phyloP scores from a whole-genome alignment of 1,140 invertebrate species.

The Littorina saxatilis region DNA sequence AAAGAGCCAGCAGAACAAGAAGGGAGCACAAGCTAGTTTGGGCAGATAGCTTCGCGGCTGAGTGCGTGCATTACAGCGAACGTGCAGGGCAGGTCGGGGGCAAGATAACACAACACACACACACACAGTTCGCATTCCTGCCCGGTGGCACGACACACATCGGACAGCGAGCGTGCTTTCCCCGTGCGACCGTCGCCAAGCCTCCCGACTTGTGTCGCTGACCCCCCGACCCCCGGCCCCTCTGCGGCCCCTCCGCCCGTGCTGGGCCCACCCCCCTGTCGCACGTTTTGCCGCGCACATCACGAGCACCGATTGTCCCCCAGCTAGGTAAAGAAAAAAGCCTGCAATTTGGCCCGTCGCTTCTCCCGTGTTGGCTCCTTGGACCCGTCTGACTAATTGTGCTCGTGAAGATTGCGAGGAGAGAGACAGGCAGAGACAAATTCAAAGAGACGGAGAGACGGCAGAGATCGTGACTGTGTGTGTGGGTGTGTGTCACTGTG shows the following conservation, averaged over 20 bases:
- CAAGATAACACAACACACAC: constrained; percentile 30
- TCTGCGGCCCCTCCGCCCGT: background rate
- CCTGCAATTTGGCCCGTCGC: too few relatives aligned
- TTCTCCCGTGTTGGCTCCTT: too few relatives aligned
- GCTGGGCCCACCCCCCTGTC: background rate
- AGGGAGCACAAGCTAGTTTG: constrained; percentile 34
- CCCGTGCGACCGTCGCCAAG: constrained; percentile 1
- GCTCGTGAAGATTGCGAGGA: background rate
- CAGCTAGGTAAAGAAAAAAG: background rate
- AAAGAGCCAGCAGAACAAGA: constrained; percentile 10
- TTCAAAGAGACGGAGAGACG: background rate
- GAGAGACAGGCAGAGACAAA: background rate
- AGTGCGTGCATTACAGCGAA: constrained; percentile 45
- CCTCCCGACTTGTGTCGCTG: background rate
- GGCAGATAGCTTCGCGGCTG: constrained; percentile 39
- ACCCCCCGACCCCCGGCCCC: background rate
- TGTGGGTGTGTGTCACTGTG: too few relatives aligned
- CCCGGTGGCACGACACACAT: constrained; percentile 22
- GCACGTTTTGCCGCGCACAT: background rate
- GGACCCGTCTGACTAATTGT: too few relatives aligned
- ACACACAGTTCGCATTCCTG: constrained; percentile 21
- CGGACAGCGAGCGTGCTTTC: constrained; percentile 24
- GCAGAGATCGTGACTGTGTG: background rate
- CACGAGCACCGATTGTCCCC: background rate
- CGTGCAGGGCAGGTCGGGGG: constrained; percentile 43